Base-by-base conservation (phyloP, 2,888 invertebrate species). In the Cataglyphis altisquamis region DNA sequence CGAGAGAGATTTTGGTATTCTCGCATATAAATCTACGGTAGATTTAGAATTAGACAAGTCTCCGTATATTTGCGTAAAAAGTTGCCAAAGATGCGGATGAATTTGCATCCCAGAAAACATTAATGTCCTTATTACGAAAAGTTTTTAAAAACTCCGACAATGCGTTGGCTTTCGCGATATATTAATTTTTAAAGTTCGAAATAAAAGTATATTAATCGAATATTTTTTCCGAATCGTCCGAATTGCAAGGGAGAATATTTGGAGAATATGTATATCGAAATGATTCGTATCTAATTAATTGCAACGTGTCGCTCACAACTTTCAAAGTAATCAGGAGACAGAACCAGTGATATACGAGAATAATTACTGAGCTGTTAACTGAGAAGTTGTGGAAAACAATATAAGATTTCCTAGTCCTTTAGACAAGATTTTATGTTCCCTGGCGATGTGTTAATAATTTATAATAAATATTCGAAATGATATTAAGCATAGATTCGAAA, bases 271-370 rank as follows among this genome's bases (percentile, higher is more conserved):
- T 39, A 29, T 63, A 41, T 52, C 3, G 32, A n/a, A 75, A 75
- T 75, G 8, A 48, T 52, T 52, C 48, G 8, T 52, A 52, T 52
- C 18, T 5, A 6, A 48, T 48, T 48, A 48, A 48, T 48, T 48
- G 48, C 10, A 2, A 39, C 15, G 45, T 15, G 3, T 48, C 6
- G 6, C 18, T 41, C 10, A 10, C 18, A 6, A 18, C 6, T 48
- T 48, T 48, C 18, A 63, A 74, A 63, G 45, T 63, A 63, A 74
- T 63, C 63, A 48, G 62, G 21, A 63, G 21, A 10, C 1, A 36
- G 48, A 63, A 74, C 15, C 62, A 74, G 32, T 10, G 62, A 63
- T 41, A 74, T 74, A 32, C 21, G 45, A 63, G 62, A 74, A 41
- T 0, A 25, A 57, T 32, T 6, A 32, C 6, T 32, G 32, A 63